A percentile compares a stretch with the other conserved stretches of the same genome.
Conservation (phyloP, 2,113 vertebrate genomes). For the Lophochroa leadbeateri region DNA sequence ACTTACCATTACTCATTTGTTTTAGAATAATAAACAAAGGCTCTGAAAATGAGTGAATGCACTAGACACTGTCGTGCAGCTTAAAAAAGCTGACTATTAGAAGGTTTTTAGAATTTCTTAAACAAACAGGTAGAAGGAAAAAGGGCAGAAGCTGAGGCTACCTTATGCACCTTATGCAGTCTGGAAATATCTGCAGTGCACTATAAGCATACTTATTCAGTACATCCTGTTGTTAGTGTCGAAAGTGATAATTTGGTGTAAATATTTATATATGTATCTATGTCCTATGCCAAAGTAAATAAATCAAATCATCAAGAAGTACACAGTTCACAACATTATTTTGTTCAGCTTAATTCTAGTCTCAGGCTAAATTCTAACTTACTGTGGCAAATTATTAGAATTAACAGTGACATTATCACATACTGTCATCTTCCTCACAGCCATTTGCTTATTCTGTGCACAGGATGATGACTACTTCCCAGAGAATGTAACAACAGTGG, state of each 20-base stretch:
- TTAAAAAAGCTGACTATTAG: background rate
- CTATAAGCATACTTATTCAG: background rate
- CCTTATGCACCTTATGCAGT: background rate
- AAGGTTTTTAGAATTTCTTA: background rate
- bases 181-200: background rate
- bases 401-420: background rate
- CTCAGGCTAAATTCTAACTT: background rate
- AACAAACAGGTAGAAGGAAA: background rate
- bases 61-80: background rate
- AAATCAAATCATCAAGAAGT: background rate
- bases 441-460: background rate
- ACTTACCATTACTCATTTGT: background rate
- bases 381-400: fast-evolving
- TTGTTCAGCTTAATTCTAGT: background rate
- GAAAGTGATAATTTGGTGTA: background rate
- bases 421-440: background rate
- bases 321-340: background rate
- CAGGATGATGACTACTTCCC: background rate
- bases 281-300: background rate
- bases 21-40: background rate
- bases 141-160: background rate
- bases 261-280: background rate
- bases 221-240: background rate
- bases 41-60: background rate
- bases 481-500: background rate